Conservation (phyloP, 2,797 vertebrate species). For the Scomberomorus guttatus region DNA sequence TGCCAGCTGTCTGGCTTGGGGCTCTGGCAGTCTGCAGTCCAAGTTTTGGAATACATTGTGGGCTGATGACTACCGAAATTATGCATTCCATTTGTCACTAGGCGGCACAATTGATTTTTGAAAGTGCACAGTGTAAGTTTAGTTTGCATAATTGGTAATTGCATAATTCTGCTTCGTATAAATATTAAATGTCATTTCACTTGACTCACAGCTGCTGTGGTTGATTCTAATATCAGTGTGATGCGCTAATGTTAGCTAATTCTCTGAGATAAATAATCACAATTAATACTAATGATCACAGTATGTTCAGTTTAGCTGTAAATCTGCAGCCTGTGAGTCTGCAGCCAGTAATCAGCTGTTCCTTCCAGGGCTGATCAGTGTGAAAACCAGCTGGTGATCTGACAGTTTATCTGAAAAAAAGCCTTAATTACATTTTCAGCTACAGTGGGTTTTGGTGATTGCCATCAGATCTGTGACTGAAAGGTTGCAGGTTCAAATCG, state of each 20-base stretch:
- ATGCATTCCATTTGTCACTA: slow-evolving; percentile 37
- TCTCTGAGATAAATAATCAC: slow-evolving; percentile 32
- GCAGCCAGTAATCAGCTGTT: slow-evolving; percentile 4
- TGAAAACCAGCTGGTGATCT: slow-evolving; percentile 34
- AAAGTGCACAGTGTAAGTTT: slow-evolving; percentile 24
- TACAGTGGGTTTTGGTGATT: background rate
- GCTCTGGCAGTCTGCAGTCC: slow-evolving; percentile 25
- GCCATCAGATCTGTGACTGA: background rate
- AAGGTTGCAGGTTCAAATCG: slow-evolving; percentile 23
- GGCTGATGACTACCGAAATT: slow-evolving; percentile 42
- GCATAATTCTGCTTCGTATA: slow-evolving; percentile 22
- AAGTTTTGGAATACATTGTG: slow-evolving; percentile 25
- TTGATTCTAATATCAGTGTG: background rate
- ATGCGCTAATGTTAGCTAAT: slow-evolving; percentile 19
- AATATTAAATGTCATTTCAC: slow-evolving; percentile 21
- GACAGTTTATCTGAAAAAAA: slow-evolving; percentile 3
- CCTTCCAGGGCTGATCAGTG: slow-evolving; percentile 9
- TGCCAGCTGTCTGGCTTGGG: slow-evolving; percentile 51
- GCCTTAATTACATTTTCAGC: slow-evolving; percentile 13
- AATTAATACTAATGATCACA: slow-evolving; percentile 26
- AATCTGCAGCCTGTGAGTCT: slow-evolving; percentile 7
- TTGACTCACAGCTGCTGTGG: slow-evolving; percentile 35
- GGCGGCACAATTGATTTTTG: slow-evolving; percentile 10
- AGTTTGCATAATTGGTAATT: slow-evolving; percentile 42
- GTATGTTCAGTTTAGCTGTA: slow-evolving; percentile 6